Base-by-base conservation (phyloP, 2,113 vertebrate species). In the Gymnobelideus leadbeateri region DNA sequence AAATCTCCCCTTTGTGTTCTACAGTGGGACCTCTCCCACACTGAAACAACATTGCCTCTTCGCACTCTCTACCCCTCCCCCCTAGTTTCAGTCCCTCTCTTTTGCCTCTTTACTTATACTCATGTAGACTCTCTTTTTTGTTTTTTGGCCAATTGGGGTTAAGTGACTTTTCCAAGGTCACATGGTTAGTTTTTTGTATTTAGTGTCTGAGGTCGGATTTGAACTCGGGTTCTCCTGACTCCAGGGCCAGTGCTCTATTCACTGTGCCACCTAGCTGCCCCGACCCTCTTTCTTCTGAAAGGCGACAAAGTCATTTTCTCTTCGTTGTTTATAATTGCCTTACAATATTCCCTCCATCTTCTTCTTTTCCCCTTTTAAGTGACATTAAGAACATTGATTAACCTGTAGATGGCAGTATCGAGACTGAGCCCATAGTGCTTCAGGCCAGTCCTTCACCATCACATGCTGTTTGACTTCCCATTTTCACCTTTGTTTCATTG, bases 1-100 rank as follows among this genome's bases (percentile, higher is more conserved):
- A 43, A 3, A 43, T 77, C n/a, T 84, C 7, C 68, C n/a, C n/a
- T 43, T 77, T 77, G 7, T 84, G 0, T 84, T 84, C 68, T 84
- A 23, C n/a, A 43, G 68, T 84, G 19, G n/a, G 7, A 23, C n/a
- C 4, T 43, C n/a, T n/a, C 68, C 43, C 68, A 37, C 37, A 43
- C 37, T 43, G 6, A 21, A 84, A n/a, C 37, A 16, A 16, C 14
- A 84, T 84, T 84, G 14, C 37, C 16, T n/a, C 14, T 37, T 77
- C 5, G 19, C 6, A 7, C 61, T 7, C 16, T 52, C 16, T 16
- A 3, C n/a, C n/a, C 6, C 0, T 14, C 4, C 28, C 19, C 14
- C 61, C 31, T 31, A 37, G 37, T 37, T 77, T 77, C 68, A 84
- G 43, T 84, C 5, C 16, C 7, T 84, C n/a, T 84, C 16, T n/a